Evolutionary conservation across 2,113 vertebrate species (phyloP).

Genomic region (Dinomys branickii): DNA sequence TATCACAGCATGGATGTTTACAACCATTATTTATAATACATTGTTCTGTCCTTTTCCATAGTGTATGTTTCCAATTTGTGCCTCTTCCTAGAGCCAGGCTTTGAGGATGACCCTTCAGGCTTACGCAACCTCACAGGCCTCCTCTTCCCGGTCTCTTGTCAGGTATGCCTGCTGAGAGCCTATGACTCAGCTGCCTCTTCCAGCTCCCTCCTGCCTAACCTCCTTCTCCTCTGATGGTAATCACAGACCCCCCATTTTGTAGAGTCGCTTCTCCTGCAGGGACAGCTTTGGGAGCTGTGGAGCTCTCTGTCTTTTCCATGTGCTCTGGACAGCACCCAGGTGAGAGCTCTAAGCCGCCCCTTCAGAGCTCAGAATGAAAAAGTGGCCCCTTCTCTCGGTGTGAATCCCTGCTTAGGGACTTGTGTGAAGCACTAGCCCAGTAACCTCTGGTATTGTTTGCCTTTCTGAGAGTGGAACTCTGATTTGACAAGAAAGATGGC

Average conservation of each 20-base stretch:
- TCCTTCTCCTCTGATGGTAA: neutral
- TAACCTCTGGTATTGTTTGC: neutral
- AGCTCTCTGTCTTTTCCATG: neutral
- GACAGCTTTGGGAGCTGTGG: fast-evolving
- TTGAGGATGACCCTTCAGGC: neutral
- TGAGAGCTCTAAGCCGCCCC: fast-evolving
- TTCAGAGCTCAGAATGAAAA: neutral
- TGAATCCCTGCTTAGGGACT: no score
- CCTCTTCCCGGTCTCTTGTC: no score
- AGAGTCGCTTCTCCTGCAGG: neutral
- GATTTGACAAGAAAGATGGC: no score
- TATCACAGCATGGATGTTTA: neutral
- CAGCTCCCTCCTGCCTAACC: neutral
- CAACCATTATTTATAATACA: no score
- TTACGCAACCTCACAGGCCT: fast-evolving
- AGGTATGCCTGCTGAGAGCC: neutral
- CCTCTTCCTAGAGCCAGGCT: neutral
- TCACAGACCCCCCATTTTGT: neutral
- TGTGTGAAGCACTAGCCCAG: neutral
- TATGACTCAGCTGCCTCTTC: neutral
- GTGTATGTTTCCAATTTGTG: neutral
- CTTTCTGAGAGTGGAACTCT: neutral
- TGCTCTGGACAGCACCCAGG: neutral
- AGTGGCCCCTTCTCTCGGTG: no score
- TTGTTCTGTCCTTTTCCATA: neutral